Evolutionary conservation across 2,113 vertebrate genomes (phyloP).

Genomic region (Collichthys lucidus): DNA sequence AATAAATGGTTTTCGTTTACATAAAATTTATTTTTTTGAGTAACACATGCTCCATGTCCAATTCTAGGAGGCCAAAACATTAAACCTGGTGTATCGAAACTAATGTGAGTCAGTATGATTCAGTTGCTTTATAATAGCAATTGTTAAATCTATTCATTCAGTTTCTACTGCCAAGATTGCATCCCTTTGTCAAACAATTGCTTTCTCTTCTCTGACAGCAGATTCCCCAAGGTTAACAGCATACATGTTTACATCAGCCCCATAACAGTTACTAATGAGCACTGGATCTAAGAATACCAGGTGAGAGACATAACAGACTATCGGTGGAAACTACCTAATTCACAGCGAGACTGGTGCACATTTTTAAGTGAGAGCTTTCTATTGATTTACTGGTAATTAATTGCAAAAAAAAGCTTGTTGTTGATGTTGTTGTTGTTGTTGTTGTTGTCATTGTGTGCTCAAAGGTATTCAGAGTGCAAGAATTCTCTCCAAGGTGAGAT

Average conservation of each 20-base stretch:
- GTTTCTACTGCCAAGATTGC: conserved; percentile 13
- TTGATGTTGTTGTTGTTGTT: conserved; percentile 45
- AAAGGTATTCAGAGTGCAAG: conserved; percentile 51
- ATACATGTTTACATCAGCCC: not conserved
- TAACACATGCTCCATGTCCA: not conserved
- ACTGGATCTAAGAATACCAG: conserved; percentile 3
- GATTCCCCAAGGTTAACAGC: conserved; percentile 32
- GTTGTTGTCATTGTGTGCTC: conserved; percentile 41
- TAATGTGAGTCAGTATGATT: not conserved
- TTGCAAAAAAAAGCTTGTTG: conserved; percentile 85
- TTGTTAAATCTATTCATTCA: conserved; percentile 16
- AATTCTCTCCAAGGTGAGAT: conserved; percentile 56
- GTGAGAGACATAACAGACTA: not conserved
- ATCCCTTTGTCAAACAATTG: conserved; percentile 20
- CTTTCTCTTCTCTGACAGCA: conserved; percentile 17
- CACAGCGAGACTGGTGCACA: conserved; percentile 37
- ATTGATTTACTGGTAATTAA: conserved; percentile 79
- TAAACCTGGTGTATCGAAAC: not conserved
- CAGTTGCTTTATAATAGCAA: not conserved
- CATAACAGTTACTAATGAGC: conserved; percentile 35
- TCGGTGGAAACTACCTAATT: conserved; percentile 22
- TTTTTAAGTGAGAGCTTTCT: conserved; percentile 35
- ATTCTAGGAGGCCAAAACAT: not conserved
- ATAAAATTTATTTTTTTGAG: not conserved
- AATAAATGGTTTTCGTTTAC: not conserved